phyloP scores from a whole-genome alignment of 1,140 invertebrate genomes.

The Drosophila leontia region DNA sequence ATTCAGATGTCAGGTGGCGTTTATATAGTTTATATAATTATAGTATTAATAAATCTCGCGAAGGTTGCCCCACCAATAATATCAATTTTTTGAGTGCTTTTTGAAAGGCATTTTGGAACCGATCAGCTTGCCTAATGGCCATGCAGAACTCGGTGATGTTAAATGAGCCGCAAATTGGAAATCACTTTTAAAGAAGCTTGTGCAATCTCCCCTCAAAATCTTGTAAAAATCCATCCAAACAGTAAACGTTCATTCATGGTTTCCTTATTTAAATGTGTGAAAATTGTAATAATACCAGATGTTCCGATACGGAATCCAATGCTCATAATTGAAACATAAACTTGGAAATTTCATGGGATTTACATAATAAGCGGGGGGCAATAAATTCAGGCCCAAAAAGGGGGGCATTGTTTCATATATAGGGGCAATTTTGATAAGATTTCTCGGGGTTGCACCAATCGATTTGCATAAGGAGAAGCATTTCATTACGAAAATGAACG shows the following conservation, averaged over 20 bases:
- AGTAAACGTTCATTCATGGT: conserved; percentile 14
- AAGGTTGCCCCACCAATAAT: conserved; percentile 35
- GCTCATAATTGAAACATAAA: conserved; percentile 44
- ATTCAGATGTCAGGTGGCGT: conserved; percentile 30
- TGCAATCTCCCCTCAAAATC: conserved; percentile 13
- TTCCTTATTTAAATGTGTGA: conserved; percentile 11
- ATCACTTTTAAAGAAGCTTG: conserved; percentile 22
- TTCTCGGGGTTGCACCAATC: conserved; percentile 47
- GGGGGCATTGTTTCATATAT: conserved; percentile 48
- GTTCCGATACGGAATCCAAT: conserved; percentile 9
- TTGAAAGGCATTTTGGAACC: conserved; percentile 47
- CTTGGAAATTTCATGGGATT: conserved; percentile 14
- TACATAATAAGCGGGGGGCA: conserved; percentile 26
- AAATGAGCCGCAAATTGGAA: conserved; percentile 51
- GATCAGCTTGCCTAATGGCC: conserved; percentile 36
- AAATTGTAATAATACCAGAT: conserved; percentile 15
- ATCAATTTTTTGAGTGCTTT: conserved; percentile 34
- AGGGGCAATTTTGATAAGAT: conserved; percentile 50
- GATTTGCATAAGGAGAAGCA: conserved; percentile 62
- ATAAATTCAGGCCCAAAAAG: conserved; percentile 4
- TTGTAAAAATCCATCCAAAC: background rate
- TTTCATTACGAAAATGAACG: conserved; percentile 55
- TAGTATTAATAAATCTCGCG: conserved; percentile 44
- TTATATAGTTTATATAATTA: conserved; percentile 40
- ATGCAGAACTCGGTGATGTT: conserved; percentile 36